These are phyloP conservation scores for Nymphicus hollandicus DNA, from an alignment of 2,113 vertebrate genomes.

Conservation along the genomic window DNA sequence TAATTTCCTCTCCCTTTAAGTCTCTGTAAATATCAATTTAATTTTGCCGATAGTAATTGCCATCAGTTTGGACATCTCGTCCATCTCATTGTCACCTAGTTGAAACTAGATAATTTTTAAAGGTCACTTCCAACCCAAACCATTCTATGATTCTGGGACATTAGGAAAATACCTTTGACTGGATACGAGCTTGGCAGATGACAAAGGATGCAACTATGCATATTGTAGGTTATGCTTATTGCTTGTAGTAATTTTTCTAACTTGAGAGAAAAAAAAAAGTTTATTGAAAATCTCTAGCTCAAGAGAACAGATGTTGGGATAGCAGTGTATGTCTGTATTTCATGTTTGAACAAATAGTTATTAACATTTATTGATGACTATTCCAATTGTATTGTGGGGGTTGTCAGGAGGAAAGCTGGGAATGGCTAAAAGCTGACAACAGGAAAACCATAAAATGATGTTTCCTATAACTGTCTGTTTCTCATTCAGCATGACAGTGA, in stretches of 20 bases:
- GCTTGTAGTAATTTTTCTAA: neutral
- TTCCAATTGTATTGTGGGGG: neutral
- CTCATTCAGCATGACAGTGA: neutral
- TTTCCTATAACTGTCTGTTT: neutral
- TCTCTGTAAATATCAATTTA: neutral
- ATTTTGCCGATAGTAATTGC: neutral
- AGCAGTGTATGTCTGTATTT: neutral
- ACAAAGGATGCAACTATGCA: neutral
- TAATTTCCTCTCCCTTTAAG: neutral
- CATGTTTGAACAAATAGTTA: neutral
- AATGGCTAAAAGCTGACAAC: neutral
- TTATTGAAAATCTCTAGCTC: neutral
- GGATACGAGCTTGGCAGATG: neutral
- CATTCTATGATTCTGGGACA: neutral
- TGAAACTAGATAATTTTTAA: neutral
- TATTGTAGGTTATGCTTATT: neutral
- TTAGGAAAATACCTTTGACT: neutral
- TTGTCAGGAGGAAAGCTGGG: neutral
- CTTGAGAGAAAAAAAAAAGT: neutral
- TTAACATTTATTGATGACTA: neutral
- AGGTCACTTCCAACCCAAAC: neutral
- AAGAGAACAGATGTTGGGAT: neutral
- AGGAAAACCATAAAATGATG: neutral
- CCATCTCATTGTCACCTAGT: neutral
- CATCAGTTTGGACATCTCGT: neutral